Base-by-base conservation (phyloP, 2,888 invertebrate genomes). In the Lithophane ornitopus region DNA sequence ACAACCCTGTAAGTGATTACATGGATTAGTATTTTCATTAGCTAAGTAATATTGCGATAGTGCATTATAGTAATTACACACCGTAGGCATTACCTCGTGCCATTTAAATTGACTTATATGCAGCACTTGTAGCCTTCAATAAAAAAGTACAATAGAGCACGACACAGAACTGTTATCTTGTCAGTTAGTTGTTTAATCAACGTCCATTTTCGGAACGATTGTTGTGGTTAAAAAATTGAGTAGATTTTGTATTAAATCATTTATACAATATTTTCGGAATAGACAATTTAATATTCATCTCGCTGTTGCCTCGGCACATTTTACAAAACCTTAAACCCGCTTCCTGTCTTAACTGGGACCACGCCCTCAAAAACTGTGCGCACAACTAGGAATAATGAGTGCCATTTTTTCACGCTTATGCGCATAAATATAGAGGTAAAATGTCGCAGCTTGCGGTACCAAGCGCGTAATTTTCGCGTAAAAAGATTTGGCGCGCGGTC, bases 391-490 rank as follows among this genome's bases (percentile, higher is more conserved):
- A 86, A 86, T 86, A 86, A 86, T 86, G 85, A 77, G 69, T 22
- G 69, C 59, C 85, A 82, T 86, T 85, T 86, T 80, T 86, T 85
- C 70, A 74, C 76, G 78, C 87, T 86, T 85, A 76, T 80, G 85
- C 78, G 78, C 78, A 86, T 86, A 86, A 85, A 86, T 85, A 86
- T 82, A 76, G 74, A 75, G 69, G 80, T 76, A 73, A 85, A 86
- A 76, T 74, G 81, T 73, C 80, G 77, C 76, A 70, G 80, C 62
- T 77, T 80, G 63, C 34, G 84, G 81, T 74, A 74, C 39, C 68
- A 66, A 65, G 49, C 22, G 68, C 68, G 80, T 76, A 76, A 80
- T 82, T 39, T 84, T 80, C 81, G 54, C 74, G 84, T 84, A 81
- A 84, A 83, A 77, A 84, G 70, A 74, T 74, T 83, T 71, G 59